Evolutionary conservation across 2,888 invertebrate genomes (phyloP), one percentile per base, ranked within the genome.

Genomic region (Adelognathus sp.): DNA sequence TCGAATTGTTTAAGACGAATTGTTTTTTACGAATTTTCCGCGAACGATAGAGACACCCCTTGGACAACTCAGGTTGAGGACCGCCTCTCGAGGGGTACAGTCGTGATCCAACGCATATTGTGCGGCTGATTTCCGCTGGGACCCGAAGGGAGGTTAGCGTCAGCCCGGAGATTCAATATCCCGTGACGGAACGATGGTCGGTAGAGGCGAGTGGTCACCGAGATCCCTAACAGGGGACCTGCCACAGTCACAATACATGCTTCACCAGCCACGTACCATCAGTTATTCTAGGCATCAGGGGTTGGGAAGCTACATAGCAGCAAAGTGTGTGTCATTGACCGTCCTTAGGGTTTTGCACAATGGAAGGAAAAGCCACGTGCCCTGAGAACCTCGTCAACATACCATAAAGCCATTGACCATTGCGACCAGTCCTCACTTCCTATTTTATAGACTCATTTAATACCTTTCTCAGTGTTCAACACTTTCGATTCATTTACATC

Each of bases 151-250:
- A 29, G 46, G 60, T 64, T 46, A 46, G 46, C 29, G 39, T 76
- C 64, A 52, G 67, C 69, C 46, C 66, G 77, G 78, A 74, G 77
- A 87, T 85, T 89, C 83, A 87, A 89, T 84, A 84, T 86, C 85
- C 88, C 85, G 83, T 85, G 85, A 86, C 83, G 81, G 73, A 80
- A 81, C 81, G 81, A 76, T 76, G 79, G 71, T 81, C 72, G 78
- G 76, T 63, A 74, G 81, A 77, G 79, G 70, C 82, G 66, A 83
- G 71, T 67, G 81, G 82, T 81, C 84, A 83, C 67, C 72, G 82
- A 76, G 72, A 81, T 31, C 50, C 56, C 81, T 79, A 79, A 81
- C 80, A 77, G 81, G 82, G 74, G 84, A 82, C 82, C 81, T 82
- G 81, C 73, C 73, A 36, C 27, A 75, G 63, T 31, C 24, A 58